These are phyloP conservation scores for Epinotia brunnichana DNA, from an alignment of 2,888 invertebrate species.

Conservation along the genomic window DNA sequence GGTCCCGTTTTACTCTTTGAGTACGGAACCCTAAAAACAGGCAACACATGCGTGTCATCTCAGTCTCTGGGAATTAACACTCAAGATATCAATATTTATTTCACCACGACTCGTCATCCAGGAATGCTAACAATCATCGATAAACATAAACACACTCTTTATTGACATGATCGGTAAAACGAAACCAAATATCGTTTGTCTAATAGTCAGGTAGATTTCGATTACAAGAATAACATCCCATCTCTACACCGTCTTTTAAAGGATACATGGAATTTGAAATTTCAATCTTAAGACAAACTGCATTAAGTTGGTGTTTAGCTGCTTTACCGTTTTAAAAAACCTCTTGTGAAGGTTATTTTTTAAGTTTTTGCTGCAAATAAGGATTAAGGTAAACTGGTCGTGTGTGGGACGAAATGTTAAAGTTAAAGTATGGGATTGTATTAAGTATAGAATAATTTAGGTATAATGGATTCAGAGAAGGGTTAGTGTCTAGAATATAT, in stretches of 20 bases:
- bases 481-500: not conserved
- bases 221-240: constrained; percentile 11
- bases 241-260: not conserved
- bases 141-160: constrained; percentile 25
- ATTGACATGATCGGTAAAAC: constrained; percentile 24
- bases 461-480: constrained; percentile 10
- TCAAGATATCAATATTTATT: constrained; percentile 6
- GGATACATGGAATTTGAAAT: not conserved
- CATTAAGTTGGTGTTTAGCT: not conserved
- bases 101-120: not conserved
- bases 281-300: not conserved
- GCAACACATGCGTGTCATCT: not conserved
- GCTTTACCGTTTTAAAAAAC: not conserved
- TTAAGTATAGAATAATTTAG: not conserved
- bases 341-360: not conserved
- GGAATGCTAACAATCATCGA: constrained; percentile 9
- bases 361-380: constrained; percentile 9
- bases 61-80: not conserved
- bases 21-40: no score
- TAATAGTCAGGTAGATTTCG: constrained; percentile 20
- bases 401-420: constrained; percentile 10
- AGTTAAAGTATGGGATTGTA: not conserved
- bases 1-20: no score
- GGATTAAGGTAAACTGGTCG: not conserved
- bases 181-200: constrained; percentile 17